Evolutionary conservation across 2,797 vertebrate species (phyloP), one percentile per base, ranked within the genome.

Genomic region (Dendrocincla fuliginosa): DNA sequence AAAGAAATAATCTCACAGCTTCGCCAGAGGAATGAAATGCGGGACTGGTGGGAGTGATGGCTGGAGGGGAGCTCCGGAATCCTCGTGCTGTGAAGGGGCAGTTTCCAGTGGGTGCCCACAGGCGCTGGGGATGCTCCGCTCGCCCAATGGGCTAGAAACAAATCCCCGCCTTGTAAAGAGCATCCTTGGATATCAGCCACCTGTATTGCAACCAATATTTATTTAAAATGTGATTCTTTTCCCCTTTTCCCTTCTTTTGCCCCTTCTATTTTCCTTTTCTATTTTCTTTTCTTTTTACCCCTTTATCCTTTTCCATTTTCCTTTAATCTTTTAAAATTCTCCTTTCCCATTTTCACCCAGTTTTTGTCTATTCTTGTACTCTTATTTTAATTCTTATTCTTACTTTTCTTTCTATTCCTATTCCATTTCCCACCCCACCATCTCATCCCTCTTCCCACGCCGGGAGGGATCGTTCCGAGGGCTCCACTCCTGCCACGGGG

Each of bases 81-180:
- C 11, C n/a, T 22, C 3, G 1, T 9, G 42, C 14, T 52, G 57
- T 14, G 55, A 41, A 13, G 23, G 33, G 17, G 37, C 56, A 87
- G 33, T 16, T 64, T 2, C 63, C 67, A 75, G 59, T 0, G 2
- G 8, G 23, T 52, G 25, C 57, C 57, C 37, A 4, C 0, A 4
- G 70, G 35, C n/a, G 13, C 9, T 0, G 13, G 37, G 46, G n/a
- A 27, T n/a, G 41, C 42, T 33, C 5, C 1, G 0, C 15, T 50
- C 4, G 20, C 5, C 61, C 22, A 57, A 0, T 0, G 15, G 69
- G 33, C 20, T 25, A 0, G 25, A 24, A 39, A 4, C 0, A 1
- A 41, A 5, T 5, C 25, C 10, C 12, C 4, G 70, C 11, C 3
- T 5, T 13, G 25, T 1, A 23, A 20, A 28, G 46, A 27, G 37